These are phyloP conservation scores for Pseudomyrmex flavicornis DNA, from an alignment of 1,140 invertebrate genomes.

Conservation along the genomic window DNA sequence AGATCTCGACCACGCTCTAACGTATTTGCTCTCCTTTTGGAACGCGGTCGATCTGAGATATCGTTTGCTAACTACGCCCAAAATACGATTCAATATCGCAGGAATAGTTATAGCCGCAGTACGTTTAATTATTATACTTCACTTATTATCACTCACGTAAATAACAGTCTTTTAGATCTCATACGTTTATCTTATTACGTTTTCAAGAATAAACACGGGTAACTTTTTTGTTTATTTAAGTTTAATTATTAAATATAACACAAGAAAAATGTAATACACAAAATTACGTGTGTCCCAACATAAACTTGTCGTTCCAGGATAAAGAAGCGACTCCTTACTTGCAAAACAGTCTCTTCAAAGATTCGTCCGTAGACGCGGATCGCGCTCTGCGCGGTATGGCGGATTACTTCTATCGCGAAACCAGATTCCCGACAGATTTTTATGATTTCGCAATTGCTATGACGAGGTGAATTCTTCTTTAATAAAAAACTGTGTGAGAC, in stretches of 20 bases:
- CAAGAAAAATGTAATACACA: too few species aligned
- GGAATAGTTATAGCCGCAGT: conserved; percentile 68
- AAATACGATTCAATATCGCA: conserved; percentile 67
- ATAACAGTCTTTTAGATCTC: too few species aligned
- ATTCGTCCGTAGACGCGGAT: conserved; percentile 73
- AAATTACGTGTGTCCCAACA: background rate
- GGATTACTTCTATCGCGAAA: conserved; percentile 74
- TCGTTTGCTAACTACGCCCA: conserved; percentile 63
- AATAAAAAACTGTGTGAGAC: background rate
- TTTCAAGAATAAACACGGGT: too few species aligned
- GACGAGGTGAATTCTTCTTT: conserved; percentile 64
- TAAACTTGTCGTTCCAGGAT: conserved; percentile 67
- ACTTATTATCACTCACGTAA: background rate
- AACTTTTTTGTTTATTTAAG: too few species aligned
- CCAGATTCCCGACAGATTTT: conserved; percentile 63
- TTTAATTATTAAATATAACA: too few species aligned
- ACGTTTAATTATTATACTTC: conserved; percentile 8
- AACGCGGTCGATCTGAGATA: conserved; percentile 73
- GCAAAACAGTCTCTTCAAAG: conserved; percentile 61
- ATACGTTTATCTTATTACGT: too few species aligned
- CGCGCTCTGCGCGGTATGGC: conserved; percentile 70
- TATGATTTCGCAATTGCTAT: conserved; percentile 70
- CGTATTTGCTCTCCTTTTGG: conserved; percentile 68
- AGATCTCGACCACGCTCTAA: conserved; percentile 31
- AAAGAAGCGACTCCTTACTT: conserved; percentile 72